phyloP scores from a whole-genome alignment of 1,140 invertebrate species.

The Oedothorax gibbosus region DNA sequence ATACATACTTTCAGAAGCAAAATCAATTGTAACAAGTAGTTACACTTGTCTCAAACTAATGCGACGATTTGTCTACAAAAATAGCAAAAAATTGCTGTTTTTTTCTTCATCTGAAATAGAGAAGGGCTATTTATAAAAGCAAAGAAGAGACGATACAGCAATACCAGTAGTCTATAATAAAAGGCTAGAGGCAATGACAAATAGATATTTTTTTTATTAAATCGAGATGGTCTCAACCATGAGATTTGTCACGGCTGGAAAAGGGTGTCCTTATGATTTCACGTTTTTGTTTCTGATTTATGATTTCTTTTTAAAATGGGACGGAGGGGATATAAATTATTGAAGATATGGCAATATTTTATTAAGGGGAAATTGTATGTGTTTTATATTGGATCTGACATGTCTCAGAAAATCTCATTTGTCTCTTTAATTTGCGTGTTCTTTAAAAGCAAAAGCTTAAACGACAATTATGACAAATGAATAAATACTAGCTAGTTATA shows the following conservation, averaged over 20 bases:
- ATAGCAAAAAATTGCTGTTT: slow-evolving; percentile 11
- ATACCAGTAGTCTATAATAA: slow-evolving; percentile 19
- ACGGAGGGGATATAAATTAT: too few species aligned
- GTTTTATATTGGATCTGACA: too few species aligned
- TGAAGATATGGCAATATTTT: too few species aligned
- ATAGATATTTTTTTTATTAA: slow-evolving; percentile 12
- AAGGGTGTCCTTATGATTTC: slow-evolving; percentile 4
- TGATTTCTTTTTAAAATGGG: too few species aligned
- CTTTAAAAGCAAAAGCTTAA: too few species aligned
- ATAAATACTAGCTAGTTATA: too few species aligned
- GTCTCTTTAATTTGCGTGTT: too few species aligned
- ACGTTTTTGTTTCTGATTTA: not conserved
- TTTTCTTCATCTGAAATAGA: slow-evolving; percentile 16
- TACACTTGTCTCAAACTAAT: not conserved
- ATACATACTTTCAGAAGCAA: too few species aligned
- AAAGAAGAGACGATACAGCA: slow-evolving; percentile 21
- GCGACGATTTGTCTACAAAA: slow-evolving; percentile 16
- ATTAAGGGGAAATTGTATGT: too few species aligned
- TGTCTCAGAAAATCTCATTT: too few species aligned
- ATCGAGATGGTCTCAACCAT: slow-evolving; percentile 13
- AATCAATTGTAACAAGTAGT: too few species aligned
- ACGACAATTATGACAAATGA: too few species aligned
- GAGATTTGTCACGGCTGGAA: slow-evolving; percentile 26
- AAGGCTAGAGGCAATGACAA: slow-evolving; percentile 15
- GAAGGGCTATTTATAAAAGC: slow-evolving; percentile 22